phyloP scores from a whole-genome alignment of 2,113 vertebrate species.

The Cheirogaleus medius region DNA sequence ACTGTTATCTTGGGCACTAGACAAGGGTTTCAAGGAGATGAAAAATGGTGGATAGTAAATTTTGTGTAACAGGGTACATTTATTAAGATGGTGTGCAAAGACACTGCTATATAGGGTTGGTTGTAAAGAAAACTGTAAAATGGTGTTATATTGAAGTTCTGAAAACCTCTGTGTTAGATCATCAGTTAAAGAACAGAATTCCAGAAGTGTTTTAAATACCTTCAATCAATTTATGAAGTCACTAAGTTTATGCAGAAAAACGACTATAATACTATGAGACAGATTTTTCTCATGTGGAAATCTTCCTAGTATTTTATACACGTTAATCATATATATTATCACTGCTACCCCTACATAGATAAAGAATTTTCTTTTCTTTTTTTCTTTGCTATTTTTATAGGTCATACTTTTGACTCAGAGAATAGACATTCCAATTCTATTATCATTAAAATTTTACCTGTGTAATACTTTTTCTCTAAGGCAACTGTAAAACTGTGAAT shows the following conservation, averaged over 20 bases:
- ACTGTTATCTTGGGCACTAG: neutral
- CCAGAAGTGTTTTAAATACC: neutral
- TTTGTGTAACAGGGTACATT: neutral
- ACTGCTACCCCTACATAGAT: neutral
- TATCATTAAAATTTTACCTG: neutral
- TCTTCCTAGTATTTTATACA: neutral
- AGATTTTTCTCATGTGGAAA: constrained; percentile 9
- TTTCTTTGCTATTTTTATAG: neutral
- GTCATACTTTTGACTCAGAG: neutral
- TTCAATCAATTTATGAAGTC: neutral
- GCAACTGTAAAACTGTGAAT: constrained; percentile 13
- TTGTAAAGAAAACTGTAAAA: neutral
- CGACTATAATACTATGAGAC: neutral
- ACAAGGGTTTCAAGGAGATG: neutral
- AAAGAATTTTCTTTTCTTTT: neutral
- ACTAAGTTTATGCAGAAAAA: neutral
- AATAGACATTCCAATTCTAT: neutral
- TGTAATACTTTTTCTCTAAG: neutral
- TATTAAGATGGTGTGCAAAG: neutral
- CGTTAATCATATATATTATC: neutral
- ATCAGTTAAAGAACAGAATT: neutral
- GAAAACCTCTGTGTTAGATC: neutral
- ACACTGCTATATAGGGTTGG: neutral
- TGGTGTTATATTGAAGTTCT: neutral
- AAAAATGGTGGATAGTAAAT: neutral